These are phyloP conservation scores for Bostrychus sinensis DNA, from an alignment of 2,113 vertebrate genomes.

Conservation along the genomic window DNA sequence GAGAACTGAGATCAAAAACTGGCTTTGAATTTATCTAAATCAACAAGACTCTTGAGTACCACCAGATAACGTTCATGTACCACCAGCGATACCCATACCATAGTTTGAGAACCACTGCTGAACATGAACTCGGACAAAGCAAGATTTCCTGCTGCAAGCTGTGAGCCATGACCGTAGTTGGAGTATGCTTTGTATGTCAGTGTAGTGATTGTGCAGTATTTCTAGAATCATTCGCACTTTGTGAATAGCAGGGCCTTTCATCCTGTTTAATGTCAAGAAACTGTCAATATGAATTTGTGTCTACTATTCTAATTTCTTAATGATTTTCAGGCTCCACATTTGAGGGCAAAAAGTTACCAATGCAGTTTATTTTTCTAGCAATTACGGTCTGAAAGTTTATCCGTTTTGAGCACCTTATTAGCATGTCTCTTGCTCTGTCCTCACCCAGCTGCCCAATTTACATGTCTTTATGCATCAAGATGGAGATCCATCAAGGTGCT, in stretches of 20 bases:
- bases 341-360: too few species aligned
- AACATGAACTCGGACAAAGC: too few species aligned
- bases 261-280: background rate
- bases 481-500: slow-evolving; percentile 49
- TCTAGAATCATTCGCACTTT: background rate
- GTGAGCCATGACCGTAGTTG: too few species aligned
- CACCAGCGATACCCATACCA: too few species aligned
- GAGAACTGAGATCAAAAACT: too few species aligned
- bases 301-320: background rate
- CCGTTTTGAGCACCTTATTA: slow-evolving; percentile 34
- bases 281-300: background rate
- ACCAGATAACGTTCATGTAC: too few species aligned
- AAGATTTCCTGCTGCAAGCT: too few species aligned
- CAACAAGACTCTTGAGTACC: too few species aligned
- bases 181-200: background rate
- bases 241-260: background rate
- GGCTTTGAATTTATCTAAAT: too few species aligned
- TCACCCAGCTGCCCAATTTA: slow-evolving; percentile 30
- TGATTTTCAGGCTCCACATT: background rate
- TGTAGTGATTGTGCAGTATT: background rate
- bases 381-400: slow-evolving; percentile 17
- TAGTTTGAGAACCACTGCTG: too few species aligned
- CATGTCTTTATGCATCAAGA: slow-evolving; percentile 55
- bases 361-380: background rate
- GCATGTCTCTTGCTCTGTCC: slow-evolving; percentile 15